These are phyloP conservation scores for Hartigia nigra DNA, from an alignment of 2,888 invertebrate species.

Conservation along the genomic window DNA sequence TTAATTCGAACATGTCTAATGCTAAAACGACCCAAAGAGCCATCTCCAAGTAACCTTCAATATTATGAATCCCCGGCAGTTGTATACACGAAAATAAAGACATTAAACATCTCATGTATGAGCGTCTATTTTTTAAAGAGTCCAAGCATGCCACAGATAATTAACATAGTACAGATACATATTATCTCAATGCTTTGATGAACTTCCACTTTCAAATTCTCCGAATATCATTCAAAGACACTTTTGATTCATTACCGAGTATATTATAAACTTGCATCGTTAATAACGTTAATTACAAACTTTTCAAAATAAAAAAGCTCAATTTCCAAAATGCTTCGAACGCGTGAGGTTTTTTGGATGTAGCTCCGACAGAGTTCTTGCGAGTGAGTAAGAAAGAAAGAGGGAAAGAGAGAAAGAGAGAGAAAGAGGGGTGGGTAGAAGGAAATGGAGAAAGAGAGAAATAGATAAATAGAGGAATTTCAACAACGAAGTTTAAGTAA, in stretches of 20 bases:
- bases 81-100: background rate
- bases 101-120: background rate
- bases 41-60: background rate
- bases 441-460: constrained; percentile 38
- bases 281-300: background rate
- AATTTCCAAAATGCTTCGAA: background rate
- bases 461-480: constrained; percentile 32
- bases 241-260: background rate
- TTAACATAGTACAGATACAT: background rate
- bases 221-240: background rate
- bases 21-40: constrained; percentile 40
- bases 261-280: background rate
- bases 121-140: background rate
- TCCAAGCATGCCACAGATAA: background rate
- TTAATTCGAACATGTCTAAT: constrained; percentile 56
- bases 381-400: constrained; percentile 7
- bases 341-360: background rate
- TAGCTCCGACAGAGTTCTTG: background rate
- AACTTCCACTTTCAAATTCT: background rate
- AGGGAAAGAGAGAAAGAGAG: background rate
- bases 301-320: background rate
- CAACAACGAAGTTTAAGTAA: constrained; percentile 16
- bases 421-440: background rate
- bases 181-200: background rate
- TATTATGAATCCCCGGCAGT: background rate